Percentiles rank a stretch among this genome's conserved stretches.
Evolutionary conservation across 2,113 vertebrate genomes (phyloP).

Genomic region (Maccullochella peelii): DNA sequence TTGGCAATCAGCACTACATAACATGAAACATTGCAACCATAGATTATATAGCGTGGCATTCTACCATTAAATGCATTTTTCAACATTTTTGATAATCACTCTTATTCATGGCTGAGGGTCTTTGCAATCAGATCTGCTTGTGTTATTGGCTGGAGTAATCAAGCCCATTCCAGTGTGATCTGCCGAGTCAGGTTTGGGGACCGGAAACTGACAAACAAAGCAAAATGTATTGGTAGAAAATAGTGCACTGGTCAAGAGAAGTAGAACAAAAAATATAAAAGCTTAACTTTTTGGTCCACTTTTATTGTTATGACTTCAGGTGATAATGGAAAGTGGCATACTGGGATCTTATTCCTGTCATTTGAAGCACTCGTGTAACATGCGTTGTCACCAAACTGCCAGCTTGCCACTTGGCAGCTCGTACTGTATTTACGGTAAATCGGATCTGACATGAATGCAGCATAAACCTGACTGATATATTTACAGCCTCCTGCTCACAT

Average conservation of each 20-base stretch:
- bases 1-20: slow-evolving; percentile 58
- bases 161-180: slow-evolving; percentile 23
- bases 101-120: slow-evolving; percentile 40
- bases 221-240: not conserved
- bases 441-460: slow-evolving; percentile 4
- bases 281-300: too few relatives aligned
- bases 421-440: not conserved
- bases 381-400: not conserved
- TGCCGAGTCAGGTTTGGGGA: slow-evolving; percentile 7
- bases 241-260: not conserved
- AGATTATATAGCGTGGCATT: not conserved
- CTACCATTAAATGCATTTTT: slow-evolving; percentile 8
- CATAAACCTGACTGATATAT: slow-evolving; percentile 36
- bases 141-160: slow-evolving; percentile 55
- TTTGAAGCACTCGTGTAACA: not conserved
- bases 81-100: slow-evolving; percentile 36
- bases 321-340: not conserved
- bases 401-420: not conserved
- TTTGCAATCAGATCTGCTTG: slow-evolving; percentile 61
- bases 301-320: not conserved
- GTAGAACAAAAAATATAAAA: not conserved
- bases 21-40: slow-evolving; percentile 5
- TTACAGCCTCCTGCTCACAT: slow-evolving; percentile 33
- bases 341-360: not conserved
- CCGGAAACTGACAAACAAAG: not conserved